These are phyloP conservation scores for Cephalopterus ornatus DNA, from an alignment of 2,113 vertebrate species.

Conservation along the genomic window DNA sequence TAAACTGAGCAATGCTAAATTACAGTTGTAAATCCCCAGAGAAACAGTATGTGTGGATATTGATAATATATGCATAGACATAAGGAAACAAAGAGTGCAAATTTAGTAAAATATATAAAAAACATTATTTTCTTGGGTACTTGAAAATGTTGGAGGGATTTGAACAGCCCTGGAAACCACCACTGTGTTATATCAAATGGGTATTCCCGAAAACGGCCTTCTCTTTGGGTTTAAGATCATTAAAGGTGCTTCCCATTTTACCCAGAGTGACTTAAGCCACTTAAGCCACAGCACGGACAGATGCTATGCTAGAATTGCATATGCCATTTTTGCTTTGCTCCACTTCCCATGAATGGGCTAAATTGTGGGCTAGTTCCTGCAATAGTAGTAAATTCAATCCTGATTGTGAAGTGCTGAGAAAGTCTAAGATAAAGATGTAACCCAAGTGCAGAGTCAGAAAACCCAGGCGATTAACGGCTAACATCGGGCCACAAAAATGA, in stretches of 20 bases:
- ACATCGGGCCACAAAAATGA: neutral
- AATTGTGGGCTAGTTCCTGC: neutral
- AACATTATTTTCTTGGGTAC: neutral
- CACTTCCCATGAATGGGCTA: neutral
- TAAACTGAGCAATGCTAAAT: neutral
- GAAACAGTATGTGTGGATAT: neutral
- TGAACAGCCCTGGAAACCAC: neutral
- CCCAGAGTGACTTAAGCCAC: neutral
- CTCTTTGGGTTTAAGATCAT: neutral
- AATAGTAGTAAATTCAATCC: neutral
- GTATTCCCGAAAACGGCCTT: neutral
- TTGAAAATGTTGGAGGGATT: neutral
- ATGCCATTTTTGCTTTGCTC: neutral
- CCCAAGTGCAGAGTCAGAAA: neutral
- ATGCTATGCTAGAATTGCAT: neutral
- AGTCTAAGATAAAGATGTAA: neutral
- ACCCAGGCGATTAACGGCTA: neutral
- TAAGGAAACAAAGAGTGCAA: neutral
- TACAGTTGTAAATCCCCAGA: neutral
- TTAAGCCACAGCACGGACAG: neutral
- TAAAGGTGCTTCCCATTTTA: neutral
- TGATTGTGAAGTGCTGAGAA: neutral
- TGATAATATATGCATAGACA: neutral
- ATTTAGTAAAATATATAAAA: neutral
- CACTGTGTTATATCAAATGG: neutral